A percentile compares a stretch with the other conserved stretches of the same genome.
phyloP scores from a whole-genome alignment of 2,797 vertebrate species.

The Coendou prehensilis region DNA sequence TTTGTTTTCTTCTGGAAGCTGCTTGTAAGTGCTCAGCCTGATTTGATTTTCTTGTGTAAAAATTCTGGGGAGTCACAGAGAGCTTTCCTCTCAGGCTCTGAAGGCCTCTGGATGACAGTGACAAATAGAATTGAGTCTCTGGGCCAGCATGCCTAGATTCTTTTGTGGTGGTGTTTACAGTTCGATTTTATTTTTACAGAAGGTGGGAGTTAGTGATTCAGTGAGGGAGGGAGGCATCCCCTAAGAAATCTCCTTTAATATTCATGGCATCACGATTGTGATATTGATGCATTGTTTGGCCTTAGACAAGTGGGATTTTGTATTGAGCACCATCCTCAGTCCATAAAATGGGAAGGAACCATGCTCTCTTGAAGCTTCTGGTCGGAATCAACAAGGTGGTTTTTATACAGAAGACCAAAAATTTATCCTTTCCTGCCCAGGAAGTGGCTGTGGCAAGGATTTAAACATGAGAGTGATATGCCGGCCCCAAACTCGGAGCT shows the following conservation, averaged over 20 bases:
- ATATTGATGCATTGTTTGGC: background rate
- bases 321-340: background rate
- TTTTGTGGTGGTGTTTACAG: background rate
- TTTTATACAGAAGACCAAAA: background rate
- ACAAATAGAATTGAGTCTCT: background rate
- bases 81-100: background rate
- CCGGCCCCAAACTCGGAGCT: background rate
- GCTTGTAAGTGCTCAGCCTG: background rate
- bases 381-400: background rate
- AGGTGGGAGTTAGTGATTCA: background rate
- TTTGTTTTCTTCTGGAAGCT: background rate
- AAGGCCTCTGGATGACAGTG: background rate
- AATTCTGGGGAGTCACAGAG: background rate
- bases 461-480: background rate
- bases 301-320: background rate
- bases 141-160: background rate
- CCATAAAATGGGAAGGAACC: background rate
- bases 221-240: background rate
- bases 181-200: slow-evolving; percentile 55
- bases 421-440: background rate
- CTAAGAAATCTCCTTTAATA: slow-evolving; percentile 28
- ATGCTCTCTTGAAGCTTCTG: background rate
- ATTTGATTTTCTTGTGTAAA: slow-evolving; percentile 36
- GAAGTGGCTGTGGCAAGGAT: background rate
- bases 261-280: background rate